A percentile compares a stretch with the other conserved stretches of the same genome.
These are phyloP conservation scores for Euphonia xanthogaster DNA, from an alignment of 2,797 vertebrate species.

Conservation along the genomic window DNA sequence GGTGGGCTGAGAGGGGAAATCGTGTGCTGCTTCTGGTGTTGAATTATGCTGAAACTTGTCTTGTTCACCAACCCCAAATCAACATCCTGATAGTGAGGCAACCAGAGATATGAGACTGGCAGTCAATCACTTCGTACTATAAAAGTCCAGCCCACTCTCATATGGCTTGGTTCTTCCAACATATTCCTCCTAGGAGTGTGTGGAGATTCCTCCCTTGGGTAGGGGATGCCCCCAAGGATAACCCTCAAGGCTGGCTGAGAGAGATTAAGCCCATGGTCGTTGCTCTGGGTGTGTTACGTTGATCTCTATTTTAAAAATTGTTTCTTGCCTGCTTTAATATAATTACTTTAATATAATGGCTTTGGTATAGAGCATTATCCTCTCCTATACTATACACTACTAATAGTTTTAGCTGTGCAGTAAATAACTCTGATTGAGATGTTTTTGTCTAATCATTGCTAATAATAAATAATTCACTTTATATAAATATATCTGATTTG, in stretches of 20 bases:
- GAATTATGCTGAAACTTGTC: not conserved
- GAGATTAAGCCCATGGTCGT: fast-evolving
- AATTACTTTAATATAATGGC: not conserved
- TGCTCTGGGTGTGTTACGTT: not conserved
- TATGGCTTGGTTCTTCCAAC: not conserved
- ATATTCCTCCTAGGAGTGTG: not conserved
- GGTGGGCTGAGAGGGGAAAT: not conserved
- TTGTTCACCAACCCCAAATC: not conserved
- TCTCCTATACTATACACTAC: not conserved
- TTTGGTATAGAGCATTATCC: not conserved
- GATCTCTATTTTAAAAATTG: not conserved
- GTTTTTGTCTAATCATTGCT: not conserved
- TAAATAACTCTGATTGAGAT: not conserved
- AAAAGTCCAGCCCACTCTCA: not conserved
- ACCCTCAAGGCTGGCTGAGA: not conserved
- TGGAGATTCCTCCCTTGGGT: not conserved
- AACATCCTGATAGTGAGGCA: not conserved
- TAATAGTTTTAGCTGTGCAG: not conserved
- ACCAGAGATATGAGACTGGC: not conserved
- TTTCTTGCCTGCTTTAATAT: not conserved
- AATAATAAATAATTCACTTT: not conserved
- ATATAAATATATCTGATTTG: not conserved
- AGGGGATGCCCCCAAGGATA: not conserved
- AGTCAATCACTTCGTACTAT: not conserved
- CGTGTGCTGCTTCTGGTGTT: not conserved